Base-by-base conservation (phyloP, 2,797 vertebrate species). In the Falco rusticolus region DNA sequence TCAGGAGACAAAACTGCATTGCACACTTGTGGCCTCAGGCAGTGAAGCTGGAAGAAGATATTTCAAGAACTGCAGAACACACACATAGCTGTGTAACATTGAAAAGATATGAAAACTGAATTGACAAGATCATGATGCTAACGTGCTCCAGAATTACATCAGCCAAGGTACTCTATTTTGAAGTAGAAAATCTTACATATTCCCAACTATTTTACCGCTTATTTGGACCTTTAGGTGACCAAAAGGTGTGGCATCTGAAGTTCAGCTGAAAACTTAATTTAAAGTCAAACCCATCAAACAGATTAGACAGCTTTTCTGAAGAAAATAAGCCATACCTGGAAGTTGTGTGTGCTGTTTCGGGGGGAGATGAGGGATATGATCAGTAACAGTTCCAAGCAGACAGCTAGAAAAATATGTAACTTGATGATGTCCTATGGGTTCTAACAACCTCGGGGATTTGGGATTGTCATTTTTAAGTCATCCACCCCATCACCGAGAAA, bases 61-160 rank as follows among this genome's bases (percentile, higher is more conserved):
- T 95, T 96, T 91, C 87, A 90, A 68, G 92, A 90, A 29, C 82
- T 71, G 63, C 78, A 69, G 93, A 95, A 95, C 89, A 96, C 92
- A 96, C 87, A 93, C 71, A 56, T 16, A 84, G 65, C 91, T 71
- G 45, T 43, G 24, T 11, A 85, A 51, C 53, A 80, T 64, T 74
- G 47, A 50, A 84, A 56, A 68, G 45, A 78, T 41, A 77, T 6
- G 41, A 95, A 94, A 95, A 65, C 43, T 39, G 76, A 95, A 84
- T 51, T 81, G 90, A 93, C 71, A 96, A 56, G 84, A 59, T 28
- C 0, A 0, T 37, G 50, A 56, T 51, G 50, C 28, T 89, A 37
- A 87, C 82, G 85, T 78, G 72, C 12, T 71, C 69, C 37, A 69
- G 41, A 84, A 93, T 72, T 84, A 37, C 65, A 84, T 57, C 76